Conservation (phyloP, 2,797 vertebrate genomes). For the Coluber constrictor region DNA sequence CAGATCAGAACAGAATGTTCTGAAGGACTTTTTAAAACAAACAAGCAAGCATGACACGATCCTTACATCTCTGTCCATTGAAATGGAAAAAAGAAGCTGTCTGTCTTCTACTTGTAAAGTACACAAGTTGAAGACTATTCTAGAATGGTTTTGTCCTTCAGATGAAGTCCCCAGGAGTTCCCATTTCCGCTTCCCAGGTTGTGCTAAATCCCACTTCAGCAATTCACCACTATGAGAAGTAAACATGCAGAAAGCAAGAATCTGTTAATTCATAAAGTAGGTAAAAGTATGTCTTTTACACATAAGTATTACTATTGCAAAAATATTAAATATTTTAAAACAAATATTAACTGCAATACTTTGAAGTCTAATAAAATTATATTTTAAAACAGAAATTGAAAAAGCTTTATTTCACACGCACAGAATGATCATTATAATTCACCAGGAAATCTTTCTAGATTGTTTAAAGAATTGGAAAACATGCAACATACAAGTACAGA, state of each 20-base stretch:
- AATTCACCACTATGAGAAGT: conserved; percentile 82
- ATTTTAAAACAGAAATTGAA: neutral
- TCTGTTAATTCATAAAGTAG: neutral
- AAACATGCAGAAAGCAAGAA: neutral
- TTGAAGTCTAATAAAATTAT: neutral
- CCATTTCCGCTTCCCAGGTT: conserved; percentile 85
- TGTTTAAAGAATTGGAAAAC: neutral
- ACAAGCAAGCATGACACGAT: neutral
- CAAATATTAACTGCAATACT: neutral
- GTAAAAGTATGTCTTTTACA: neutral
- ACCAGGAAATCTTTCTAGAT: neutral
- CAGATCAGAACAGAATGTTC: neutral
- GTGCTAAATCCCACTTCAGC: conserved; percentile 86
- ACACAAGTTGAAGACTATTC: conserved; percentile 91
- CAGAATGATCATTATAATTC: neutral
- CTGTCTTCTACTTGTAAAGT: conserved; percentile 71
- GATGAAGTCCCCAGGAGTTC: conserved; percentile 80
- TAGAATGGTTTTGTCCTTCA: conserved; percentile 89
- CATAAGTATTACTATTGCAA: neutral
- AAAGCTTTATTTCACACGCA: neutral
- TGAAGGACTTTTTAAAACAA: neutral
- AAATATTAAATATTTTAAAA: neutral
- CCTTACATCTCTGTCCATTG: conserved; percentile 88
- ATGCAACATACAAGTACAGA: neutral
- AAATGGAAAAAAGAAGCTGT: conserved; percentile 87